Base-by-base conservation (phyloP, 2,797 vertebrate genomes). In the Urocyon cinereoargenteus region DNA sequence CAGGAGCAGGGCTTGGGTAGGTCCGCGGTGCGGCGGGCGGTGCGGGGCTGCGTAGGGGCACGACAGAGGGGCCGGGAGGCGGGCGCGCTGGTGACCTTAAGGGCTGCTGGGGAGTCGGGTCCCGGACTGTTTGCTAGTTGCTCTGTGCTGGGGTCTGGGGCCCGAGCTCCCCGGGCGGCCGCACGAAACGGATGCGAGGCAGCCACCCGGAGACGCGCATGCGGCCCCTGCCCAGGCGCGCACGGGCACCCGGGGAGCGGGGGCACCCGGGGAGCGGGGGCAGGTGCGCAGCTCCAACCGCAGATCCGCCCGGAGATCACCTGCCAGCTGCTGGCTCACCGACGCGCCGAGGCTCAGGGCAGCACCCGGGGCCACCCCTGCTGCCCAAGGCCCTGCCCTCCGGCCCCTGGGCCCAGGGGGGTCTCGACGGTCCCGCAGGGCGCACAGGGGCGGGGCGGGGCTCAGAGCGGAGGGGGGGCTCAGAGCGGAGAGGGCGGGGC, bases 71-170 rank as follows among this genome's bases (percentile, higher is more conserved):
- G 18, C 45, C 7, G 61, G 59, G 73, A 66, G 45, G 45, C 31
- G 14, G 34, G 45, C 22, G 1, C 5, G 0, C n/a, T 1, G 31
- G 13, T 11, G 40, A 6, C 34, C 22, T 3, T 2, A 1, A 4
- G 70, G 62, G 51, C 22, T 3, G 16, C 82, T 55, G n/a, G 2
- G 84, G 14, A 31, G 18, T 11, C 36, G 5, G 2, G 24, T 18
- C 11, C 10, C 51, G 51, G 21, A 3, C 22, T 49, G 4, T 22
- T 22, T 11, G 40, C 55, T 19, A 3, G 61, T 5, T 40, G 6
- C 28, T 24, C 26, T 19, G 36, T 18, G 62, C 73, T 79, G 18
- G 3, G 3, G 12, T 21, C 31, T 61, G 12, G 0, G 36, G 51
- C 73, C 62, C 59, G 18, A 4, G 40, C 40, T 49, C 40, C 40